Evolutionary conservation across 1,140 invertebrate species (phyloP), one percentile per base, ranked within the genome.

Genomic region (Microplitis demolitor): DNA sequence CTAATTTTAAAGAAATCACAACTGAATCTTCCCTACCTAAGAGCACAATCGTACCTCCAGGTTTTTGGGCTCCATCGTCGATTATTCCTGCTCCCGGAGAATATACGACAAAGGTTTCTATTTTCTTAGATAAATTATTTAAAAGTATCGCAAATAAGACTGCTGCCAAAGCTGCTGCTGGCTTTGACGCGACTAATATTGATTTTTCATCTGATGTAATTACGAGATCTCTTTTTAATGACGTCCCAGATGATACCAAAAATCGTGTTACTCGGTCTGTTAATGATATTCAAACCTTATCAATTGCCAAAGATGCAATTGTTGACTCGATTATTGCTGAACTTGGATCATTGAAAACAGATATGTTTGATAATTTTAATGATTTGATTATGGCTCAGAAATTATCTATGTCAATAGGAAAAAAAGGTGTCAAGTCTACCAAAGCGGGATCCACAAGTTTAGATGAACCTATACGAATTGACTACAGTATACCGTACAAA

Each of bases 121-220:
- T 75, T 0, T 87, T 87, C 37, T 62, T 87, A 11, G 78, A 80
- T 4, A 87, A 87, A 74, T 66, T 87, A 4, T 86, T 87, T 33
- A 79, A 82, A 0, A 80, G 51, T 51, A 70, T 85, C 35, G 81
- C 78, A 31, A 83, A 80, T 0, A 50, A 60, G 11, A 62, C 58
- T 9, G 73, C 72, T 39, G 35, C 60, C 1, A 64, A 71, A 34
- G 50, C 54, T 0, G 50, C 71, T 0, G 51, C 45, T 0, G 71
- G 69, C 37, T 58, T 50, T 24, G 72, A 9, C 16, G 62, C 61
- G 6, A 11, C 35, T 24, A 82, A 79, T 45, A 56, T 66, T 66
- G 4, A 69, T 77, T 24, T 77, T 78, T 3, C 35, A 13, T 5
- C 14, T 3, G 16, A 14, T 16, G 24, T 45, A 24, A 35, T 64